Percentiles rank a stretch among this genome's conserved stretches.
phyloP scores from a whole-genome alignment of 2,888 invertebrate genomes.

The Operophtera brumata region DNA sequence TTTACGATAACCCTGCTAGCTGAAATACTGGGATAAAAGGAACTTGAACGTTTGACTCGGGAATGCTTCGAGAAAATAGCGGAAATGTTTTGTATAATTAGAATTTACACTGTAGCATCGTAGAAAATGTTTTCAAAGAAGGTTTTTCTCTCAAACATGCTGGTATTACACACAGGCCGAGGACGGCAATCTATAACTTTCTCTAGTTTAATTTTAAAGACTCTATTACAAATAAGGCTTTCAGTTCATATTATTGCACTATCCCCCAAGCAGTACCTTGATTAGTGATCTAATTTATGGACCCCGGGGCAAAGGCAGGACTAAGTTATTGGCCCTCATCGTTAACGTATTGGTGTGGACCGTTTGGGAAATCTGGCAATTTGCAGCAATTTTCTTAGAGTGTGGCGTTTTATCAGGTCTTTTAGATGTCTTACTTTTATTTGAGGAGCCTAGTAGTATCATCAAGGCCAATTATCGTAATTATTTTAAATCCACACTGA shows the following conservation, averaged over 20 bases:
- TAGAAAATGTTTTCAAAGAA: too few species aligned
- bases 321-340: conserved; percentile 2
- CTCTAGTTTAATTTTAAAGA: too few species aligned
- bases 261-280: background rate
- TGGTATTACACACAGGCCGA: too few species aligned
- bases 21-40: conserved; percentile 5
- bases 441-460: background rate
- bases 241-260: background rate
- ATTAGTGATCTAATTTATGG: conserved; percentile 4
- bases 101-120: too few species aligned
- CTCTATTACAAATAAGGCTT: too few species aligned
- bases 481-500: too few species aligned
- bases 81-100: too few species aligned
- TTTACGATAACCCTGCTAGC: conserved; percentile 17
- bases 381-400: conserved; percentile 2
- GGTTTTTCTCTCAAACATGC: too few species aligned
- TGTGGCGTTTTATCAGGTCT: background rate
- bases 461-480: too few species aligned
- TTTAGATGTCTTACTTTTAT: background rate
- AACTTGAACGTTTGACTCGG: background rate
- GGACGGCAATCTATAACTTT: too few species aligned
- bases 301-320: background rate
- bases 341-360: background rate
- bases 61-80: background rate
- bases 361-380: conserved; percentile 5